A percentile compares a stretch with the other conserved stretches of the same genome.
phyloP scores from a whole-genome alignment of 2,888 invertebrate genomes.

The Nephrotoma appendiculata region DNA sequence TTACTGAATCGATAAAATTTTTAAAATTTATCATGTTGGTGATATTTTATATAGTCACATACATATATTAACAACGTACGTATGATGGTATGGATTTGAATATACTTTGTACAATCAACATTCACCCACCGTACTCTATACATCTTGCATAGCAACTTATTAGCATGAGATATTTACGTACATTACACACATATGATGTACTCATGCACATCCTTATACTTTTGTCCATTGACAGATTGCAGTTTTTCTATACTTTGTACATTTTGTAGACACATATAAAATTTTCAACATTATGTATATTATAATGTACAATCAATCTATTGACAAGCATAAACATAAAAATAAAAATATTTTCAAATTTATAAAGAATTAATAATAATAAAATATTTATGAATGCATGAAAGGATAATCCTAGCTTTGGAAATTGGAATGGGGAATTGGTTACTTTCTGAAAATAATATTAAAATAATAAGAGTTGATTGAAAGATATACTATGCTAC shows the following conservation, averaged over 20 bases:
- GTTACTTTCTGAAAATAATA: background rate
- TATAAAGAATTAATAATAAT: background rate
- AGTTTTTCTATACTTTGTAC: background rate
- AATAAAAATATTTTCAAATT: background rate
- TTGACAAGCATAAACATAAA: background rate
- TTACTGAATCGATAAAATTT: background rate
- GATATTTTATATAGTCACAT: too few relatives aligned
- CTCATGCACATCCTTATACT: background rate
- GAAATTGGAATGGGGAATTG: background rate
- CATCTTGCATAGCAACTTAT: background rate
- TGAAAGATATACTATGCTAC: background rate
- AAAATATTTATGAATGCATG: background rate
- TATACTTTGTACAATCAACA: background rate
- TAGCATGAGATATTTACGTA: background rate
- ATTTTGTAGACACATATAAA: background rate
- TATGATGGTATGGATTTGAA: background rate
- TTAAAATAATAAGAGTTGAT: background rate
- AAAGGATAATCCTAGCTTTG: background rate
- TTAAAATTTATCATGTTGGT: background rate
- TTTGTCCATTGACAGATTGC: background rate
- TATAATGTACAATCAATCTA: background rate
- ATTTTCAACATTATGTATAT: background rate
- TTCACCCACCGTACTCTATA: background rate
- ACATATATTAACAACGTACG: too few relatives aligned
- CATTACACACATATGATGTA: background rate